These are phyloP conservation scores for Paralvinella palmiformis DNA, from an alignment of 1,140 invertebrate species.

Conservation along the genomic window DNA sequence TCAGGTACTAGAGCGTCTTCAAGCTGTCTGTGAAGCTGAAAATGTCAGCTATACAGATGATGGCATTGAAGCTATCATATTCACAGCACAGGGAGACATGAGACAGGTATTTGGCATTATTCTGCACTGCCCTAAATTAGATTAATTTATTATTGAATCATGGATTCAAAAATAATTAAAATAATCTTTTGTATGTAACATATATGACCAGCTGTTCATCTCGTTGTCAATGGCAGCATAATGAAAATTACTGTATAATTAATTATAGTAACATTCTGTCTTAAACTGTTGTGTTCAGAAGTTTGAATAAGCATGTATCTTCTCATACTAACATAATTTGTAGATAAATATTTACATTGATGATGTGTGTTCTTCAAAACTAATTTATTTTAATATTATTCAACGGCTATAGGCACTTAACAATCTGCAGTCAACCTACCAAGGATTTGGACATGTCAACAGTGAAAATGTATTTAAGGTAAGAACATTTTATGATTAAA, in stretches of 20 bases:
- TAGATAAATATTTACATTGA: neutral
- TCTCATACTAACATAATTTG: neutral
- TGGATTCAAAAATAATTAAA: too few species aligned
- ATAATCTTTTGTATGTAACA: too few species aligned
- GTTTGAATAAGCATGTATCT: neutral
- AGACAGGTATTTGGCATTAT: conserved; percentile 57
- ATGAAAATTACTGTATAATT: too few species aligned
- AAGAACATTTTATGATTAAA: conserved; percentile 18
- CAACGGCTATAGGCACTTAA: conserved; percentile 69
- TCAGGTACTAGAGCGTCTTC: conserved; percentile 71
- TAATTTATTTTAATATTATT: conserved; percentile 9
- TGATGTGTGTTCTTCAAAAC: neutral
- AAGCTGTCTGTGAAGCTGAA: conserved; percentile 70
- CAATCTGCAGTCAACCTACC: conserved; percentile 94
- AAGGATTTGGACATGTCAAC: conserved; percentile 88
- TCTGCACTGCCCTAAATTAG: too few species aligned
- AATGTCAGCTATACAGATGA: conserved; percentile 81
- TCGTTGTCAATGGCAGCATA: too few species aligned
- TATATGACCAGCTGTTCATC: too few species aligned
- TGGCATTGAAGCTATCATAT: conserved; percentile 92
- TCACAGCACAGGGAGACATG: conserved; percentile 98
- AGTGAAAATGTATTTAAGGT: conserved; percentile 96
- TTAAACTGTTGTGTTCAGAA: too few species aligned
- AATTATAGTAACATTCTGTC: too few species aligned
- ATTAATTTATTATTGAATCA: too few species aligned